Evolutionary conservation across 1,140 invertebrate genomes (phyloP).

Genomic region (Trigoniulus corallinus): DNA sequence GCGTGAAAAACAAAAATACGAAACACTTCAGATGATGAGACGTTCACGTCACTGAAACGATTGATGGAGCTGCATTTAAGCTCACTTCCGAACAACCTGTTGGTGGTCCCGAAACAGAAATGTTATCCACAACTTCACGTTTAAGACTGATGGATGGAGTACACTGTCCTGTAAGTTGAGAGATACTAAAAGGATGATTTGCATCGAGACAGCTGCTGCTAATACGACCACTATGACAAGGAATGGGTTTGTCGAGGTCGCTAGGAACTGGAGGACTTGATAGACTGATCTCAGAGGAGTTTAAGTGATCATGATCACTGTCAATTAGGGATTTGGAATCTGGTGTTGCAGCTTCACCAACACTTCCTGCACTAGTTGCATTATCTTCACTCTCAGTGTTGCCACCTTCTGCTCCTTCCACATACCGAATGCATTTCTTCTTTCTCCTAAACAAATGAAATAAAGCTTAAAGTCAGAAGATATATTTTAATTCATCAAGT

Average conservation of each 20-base stretch:
- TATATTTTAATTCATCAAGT: no score
- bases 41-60: constrained; percentile 4
- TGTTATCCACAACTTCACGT: neutral
- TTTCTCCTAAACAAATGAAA: constrained; percentile 59
- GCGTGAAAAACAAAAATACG: no score
- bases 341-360: constrained; percentile 35
- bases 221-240: neutral
- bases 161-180: constrained; percentile 6
- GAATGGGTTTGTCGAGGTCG: neutral
- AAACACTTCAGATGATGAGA: neutral
- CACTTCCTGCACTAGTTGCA: constrained; percentile 43
- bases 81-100: neutral
- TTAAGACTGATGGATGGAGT: neutral
- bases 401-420: constrained; percentile 38
- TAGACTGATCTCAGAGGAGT: constrained; percentile 9
- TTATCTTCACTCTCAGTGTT: constrained; percentile 24
- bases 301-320: constrained; percentile 26
- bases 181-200: constrained; percentile 8
- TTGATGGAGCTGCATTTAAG: neutral
- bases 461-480: constrained; percentile 3
- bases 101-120: neutral
- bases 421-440: constrained; percentile 94
- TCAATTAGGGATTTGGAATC: constrained; percentile 42
- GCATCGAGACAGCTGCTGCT: constrained; percentile 1
- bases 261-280: constrained; percentile 9